Base-by-base conservation (phyloP, 2,797 vertebrate species). In the Diplodus sargus region DNA sequence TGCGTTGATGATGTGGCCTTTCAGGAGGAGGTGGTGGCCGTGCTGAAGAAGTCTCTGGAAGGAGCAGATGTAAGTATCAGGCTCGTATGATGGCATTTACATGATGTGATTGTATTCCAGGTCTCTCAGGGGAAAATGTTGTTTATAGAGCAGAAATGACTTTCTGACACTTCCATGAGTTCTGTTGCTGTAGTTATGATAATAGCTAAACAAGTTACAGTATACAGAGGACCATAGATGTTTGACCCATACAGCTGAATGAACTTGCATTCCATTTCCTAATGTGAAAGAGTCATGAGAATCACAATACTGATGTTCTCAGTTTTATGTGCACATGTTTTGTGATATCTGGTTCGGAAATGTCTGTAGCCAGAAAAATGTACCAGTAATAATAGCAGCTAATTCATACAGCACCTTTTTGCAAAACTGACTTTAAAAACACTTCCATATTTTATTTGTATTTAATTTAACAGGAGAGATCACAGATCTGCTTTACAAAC, bases 1-100 rank as follows among this genome's bases (percentile, higher is more conserved):
- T 97, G 96, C 70, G 96, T 99, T 48, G 96, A 98, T 92, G 98
- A 99, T 76, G 97, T 99, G 0, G 98, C 98, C n/a, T 99, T 95
- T 90, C 98, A 99, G 90, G 98, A 99, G 65, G 98, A 99, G 93
- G 97, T 98, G 74, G 97, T 99, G 59, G 96, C 97, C 16, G 97
- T 99, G 14, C 89, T 99, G 78, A 99, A 99, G 93, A 99, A 98
- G 76, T 97, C 97, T 68, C 90, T 99, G 91, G 94, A 98, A 81
- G 98, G 98, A 85, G 98, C 97, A 81, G 98, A 99, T 92, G 98
- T 99, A 86, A 97, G 97, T 97, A 65, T 23, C 42, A 22, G 23
- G 8, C 4, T 67, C 12, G 9, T 5, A 12, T 30, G 2, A 23
- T 48, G 28, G 11, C 10, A 5, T 15, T 45, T 45, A 45, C 43